Percentiles rank a stretch among this genome's conserved stretches.
Conservation (phyloP, 2,797 vertebrate species). For the Macropodus opercularis region DNA sequence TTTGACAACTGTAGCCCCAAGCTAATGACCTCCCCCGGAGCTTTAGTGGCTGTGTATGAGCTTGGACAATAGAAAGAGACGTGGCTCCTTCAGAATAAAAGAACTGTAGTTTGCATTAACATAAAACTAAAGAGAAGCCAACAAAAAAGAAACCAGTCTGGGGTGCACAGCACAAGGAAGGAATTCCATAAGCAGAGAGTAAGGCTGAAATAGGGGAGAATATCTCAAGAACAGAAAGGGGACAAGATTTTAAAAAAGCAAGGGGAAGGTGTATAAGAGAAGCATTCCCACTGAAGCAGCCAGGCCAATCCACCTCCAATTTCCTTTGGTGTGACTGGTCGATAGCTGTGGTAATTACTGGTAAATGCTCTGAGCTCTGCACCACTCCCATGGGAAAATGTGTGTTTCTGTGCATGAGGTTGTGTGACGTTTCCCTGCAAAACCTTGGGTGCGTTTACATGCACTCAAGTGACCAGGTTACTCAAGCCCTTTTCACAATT, state of each 20-base stretch:
- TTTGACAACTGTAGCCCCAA: constrained; percentile 80
- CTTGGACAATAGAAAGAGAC: constrained; percentile 65
- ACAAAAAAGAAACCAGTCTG: constrained; percentile 20
- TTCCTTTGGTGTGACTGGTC: constrained; percentile 77
- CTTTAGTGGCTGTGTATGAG: constrained; percentile 59
- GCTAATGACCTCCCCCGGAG: constrained; percentile 81
- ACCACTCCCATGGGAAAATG: constrained; percentile 57
- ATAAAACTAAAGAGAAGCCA: constrained; percentile 62
- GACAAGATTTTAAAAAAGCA: constrained; percentile 21
- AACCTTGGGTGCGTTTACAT: constrained; percentile 26
- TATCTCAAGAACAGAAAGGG: constrained; percentile 27
- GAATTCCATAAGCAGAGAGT: constrained; percentile 37
- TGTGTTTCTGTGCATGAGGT: constrained; percentile 43
- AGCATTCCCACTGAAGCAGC: constrained; percentile 62
- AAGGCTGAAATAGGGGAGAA: constrained; percentile 31
- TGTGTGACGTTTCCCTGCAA: constrained; percentile 22
- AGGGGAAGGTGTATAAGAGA: constrained; percentile 36
- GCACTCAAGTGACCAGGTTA: too few relatives aligned
- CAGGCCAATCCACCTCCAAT: constrained; percentile 77
- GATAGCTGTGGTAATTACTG: constrained; percentile 77
- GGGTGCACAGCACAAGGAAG: constrained; percentile 23
- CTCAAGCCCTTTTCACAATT: too few relatives aligned
- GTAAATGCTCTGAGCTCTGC: constrained; percentile 69
- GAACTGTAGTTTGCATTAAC: constrained; percentile 68
- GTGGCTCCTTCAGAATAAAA: constrained; percentile 89